Base-by-base conservation (phyloP, 1,140 invertebrate species). In the Mamestra configurata region DNA sequence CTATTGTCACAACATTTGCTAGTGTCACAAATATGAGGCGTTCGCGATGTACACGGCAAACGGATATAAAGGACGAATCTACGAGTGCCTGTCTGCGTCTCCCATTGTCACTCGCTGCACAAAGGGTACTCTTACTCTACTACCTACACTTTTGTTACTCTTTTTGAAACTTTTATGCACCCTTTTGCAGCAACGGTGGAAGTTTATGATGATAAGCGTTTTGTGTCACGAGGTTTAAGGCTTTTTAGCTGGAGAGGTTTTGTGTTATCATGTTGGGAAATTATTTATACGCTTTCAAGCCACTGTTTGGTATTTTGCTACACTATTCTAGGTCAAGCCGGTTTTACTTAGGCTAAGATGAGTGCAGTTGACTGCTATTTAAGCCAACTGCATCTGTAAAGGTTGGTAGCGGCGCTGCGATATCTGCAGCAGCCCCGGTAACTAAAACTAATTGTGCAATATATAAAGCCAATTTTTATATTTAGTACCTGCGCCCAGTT, bases 121-220 rank as follows among this genome's bases (percentile, higher is more conserved):
- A 64, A 64, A 40, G 8, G 35, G 40, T 0, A 64, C n/a, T n/a
- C n/a, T n/a, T n/a, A n/a, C n/a, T n/a, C n/a, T n/a, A n/a, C n/a
- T n/a, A n/a, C n/a, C n/a, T n/a, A n/a, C n/a, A 64, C 31, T 64
- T 64, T 35, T 5, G 59, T n/a, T n/a, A n/a, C 59, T 37, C 59
- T 64, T 64, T 61, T 64, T 40, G 35, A 40, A 64, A 64, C 59
- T 64, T 64, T 40, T 40, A 64, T 64, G 59, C 59, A 64, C 59
- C 31, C 8, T 37, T n/a, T 37, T 31, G 57, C 31, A 61, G n/a
- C 18, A 40, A 37, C n/a, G 31, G 8, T 7, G 31, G 40, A 64
- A 40, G 35, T 64, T 55, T 64, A 64, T 64, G 35, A 64, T 40
- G 18, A 40, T 64, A 55, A 55, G 53, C 53, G 40, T 40, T 40